These are phyloP conservation scores for Prorops nasuta DNA, from an alignment of 1,140 invertebrate genomes.

Conservation along the genomic window DNA sequence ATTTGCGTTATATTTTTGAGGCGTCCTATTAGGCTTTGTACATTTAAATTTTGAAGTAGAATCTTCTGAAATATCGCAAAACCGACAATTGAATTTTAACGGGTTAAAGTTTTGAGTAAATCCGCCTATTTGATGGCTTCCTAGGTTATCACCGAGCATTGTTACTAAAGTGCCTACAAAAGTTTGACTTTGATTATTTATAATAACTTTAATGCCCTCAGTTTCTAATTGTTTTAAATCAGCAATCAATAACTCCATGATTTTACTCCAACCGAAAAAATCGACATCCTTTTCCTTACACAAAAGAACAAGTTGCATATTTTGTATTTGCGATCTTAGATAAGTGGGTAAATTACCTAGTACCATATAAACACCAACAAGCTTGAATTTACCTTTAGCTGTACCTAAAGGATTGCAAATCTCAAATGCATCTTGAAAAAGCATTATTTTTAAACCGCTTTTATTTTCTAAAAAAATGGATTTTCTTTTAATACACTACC, in stretches of 20 bases:
- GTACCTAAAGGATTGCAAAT: conserved; percentile 34
- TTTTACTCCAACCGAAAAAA: conserved; percentile 5
- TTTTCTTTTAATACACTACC: not conserved
- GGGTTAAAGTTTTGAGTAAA: conserved; percentile 12
- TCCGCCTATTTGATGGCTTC: conserved; percentile 14
- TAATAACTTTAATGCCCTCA: conserved; percentile 2
- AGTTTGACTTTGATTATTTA: not conserved
- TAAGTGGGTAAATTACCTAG: conserved; percentile 17
- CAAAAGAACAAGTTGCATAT: conserved; percentile 25
- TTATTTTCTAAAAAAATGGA: conserved; percentile 21
- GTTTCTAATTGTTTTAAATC: conserved; percentile 4
- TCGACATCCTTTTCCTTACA: conserved; percentile 21
- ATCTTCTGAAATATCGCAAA: conserved; percentile 1
- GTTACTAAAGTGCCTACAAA: not conserved
- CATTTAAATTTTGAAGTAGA: not conserved
- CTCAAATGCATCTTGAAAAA: conserved; percentile 36
- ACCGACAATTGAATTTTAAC: not conserved
- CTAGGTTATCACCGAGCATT: conserved; percentile 13
- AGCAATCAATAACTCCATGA: conserved; percentile 1
- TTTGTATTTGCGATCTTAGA: conserved; percentile 4
- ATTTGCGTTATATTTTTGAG: not conserved
- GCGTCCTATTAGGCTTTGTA: not conserved
- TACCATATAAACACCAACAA: conserved; percentile 31
- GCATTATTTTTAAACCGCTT: conserved; percentile 18
- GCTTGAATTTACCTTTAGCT: conserved; percentile 29